Evolutionary conservation across 2,113 vertebrate species (phyloP).

Genomic region (Greenwoodochromis staneri): DNA sequence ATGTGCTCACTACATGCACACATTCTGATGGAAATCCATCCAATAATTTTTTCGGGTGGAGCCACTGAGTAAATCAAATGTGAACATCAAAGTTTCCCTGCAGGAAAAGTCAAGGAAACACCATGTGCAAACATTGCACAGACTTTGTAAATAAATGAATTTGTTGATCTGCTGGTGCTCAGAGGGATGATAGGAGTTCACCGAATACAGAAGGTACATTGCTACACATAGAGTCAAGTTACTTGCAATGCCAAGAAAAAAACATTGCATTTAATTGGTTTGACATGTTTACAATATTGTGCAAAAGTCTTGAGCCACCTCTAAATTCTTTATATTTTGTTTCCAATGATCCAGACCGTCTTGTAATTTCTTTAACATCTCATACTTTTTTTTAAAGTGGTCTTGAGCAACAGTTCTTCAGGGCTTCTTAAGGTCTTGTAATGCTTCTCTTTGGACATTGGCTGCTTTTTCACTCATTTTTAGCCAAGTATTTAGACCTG

Average conservation of each 20-base stretch:
- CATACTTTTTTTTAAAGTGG: background rate
- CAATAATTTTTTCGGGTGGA: background rate
- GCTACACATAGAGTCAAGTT: background rate
- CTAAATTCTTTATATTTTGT: background rate
- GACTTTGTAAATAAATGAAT: background rate
- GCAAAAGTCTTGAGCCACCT: background rate
- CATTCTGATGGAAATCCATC: background rate
- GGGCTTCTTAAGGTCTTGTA: background rate
- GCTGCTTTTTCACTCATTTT: background rate
- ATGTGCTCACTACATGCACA: background rate
- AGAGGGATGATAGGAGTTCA: background rate
- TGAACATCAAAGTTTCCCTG: background rate
- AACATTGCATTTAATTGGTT: background rate
- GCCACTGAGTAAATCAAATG: background rate
- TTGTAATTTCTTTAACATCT: background rate
- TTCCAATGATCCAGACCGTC: background rate
- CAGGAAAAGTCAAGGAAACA: background rate
- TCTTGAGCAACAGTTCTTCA: background rate
- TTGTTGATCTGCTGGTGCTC: background rate
- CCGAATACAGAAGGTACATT: background rate
- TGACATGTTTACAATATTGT: background rate
- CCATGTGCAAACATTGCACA: background rate
- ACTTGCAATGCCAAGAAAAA: background rate
- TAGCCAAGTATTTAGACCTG: background rate
- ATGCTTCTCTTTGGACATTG: background rate